phyloP scores from a whole-genome alignment of 2,113 vertebrate species.

The Sebastes fasciatus region DNA sequence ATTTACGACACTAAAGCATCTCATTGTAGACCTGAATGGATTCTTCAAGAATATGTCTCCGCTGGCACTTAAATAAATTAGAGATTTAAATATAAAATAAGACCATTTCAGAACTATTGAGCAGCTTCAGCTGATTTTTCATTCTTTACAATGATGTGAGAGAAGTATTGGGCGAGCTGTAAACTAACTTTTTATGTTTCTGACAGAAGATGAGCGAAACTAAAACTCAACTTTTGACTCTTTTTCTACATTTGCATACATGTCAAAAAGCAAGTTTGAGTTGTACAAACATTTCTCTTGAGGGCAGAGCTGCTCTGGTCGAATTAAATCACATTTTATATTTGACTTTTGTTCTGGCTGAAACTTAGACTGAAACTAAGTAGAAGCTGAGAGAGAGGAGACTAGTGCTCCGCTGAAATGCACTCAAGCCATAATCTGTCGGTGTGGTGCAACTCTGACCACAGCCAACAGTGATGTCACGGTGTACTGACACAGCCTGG shows the following conservation, averaged over 20 bases:
- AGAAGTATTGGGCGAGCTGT: background rate
- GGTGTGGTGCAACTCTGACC: background rate
- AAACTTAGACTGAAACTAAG: background rate
- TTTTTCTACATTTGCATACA: background rate
- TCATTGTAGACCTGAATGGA: slow-evolving; percentile 16
- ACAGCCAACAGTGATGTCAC: no score
- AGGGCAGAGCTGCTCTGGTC: background rate
- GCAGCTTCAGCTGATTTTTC: background rate
- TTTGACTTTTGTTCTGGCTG: background rate
- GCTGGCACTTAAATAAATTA: slow-evolving; percentile 42
- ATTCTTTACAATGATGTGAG: background rate
- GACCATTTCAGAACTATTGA: background rate
- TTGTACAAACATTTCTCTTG: background rate
- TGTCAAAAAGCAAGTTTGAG: background rate
- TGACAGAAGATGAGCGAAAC: background rate
- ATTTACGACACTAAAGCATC: slow-evolving; percentile 25
- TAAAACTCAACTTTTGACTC: background rate
- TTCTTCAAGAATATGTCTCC: slow-evolving; percentile 14
- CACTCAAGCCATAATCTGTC: slow-evolving; percentile 55
- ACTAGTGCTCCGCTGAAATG: slow-evolving; percentile 26
- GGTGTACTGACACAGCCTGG: no score
- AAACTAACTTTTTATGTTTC: background rate
- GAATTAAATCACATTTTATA: background rate
- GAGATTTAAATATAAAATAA: background rate
- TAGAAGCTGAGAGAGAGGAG: background rate